Evolutionary conservation across 2,888 invertebrate genomes (phyloP), one percentile per base, ranked within the genome.

Genomic region (Amphimallon solstitiale): DNA sequence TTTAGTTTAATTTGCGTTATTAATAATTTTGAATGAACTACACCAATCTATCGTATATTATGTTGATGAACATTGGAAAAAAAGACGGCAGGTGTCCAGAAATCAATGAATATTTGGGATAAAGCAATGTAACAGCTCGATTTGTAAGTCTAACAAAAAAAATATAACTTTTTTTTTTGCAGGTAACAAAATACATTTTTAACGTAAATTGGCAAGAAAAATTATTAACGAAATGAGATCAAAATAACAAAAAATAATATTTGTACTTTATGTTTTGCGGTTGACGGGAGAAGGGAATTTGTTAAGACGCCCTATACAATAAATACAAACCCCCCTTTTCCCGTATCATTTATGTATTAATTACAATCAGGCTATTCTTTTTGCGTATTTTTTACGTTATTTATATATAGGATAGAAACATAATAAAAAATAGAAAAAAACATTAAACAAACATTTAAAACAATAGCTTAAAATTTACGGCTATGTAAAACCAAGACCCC

Each of bases 161-260:
- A 14, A n/a, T 14, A 40, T n/a, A 43, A 12, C 14, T 43, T 2
- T 43, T 43, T 2, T 14, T 43, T 43, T 59, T 34, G 6, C 29
- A 29, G 17, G 56, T 59, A 59, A 45, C 43, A 15, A 14, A 19
- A 29, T 12, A 21, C 21, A 51, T 38, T 38, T 38, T 6, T 17
- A 43, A 45, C 45, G 29, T 38, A 59, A 23, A 45, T 59, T 59
- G 56, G 56, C 56, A 59, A 59, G 56, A 59, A 43, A 59, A 59
- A 38, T 19, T 38, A 40, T 59, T 43, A 59, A 59, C 56, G 34
- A 59, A 14, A 43, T 59, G 56, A 59, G 56, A 59, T 59, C 56
- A 59, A 59, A 59, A 45, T 19, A 54, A 54, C 54, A 54, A 38
- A 45, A 23, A 7, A 59, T 43, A 15, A 59, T 59, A 43, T 59